A percentile compares a stretch with the other conserved stretches of the same genome.
These are phyloP conservation scores for Catostylus mosaicus DNA, from an alignment of 30 jellyfish, hydroid and myxozoan genomes.

Conservation along the genomic window DNA sequence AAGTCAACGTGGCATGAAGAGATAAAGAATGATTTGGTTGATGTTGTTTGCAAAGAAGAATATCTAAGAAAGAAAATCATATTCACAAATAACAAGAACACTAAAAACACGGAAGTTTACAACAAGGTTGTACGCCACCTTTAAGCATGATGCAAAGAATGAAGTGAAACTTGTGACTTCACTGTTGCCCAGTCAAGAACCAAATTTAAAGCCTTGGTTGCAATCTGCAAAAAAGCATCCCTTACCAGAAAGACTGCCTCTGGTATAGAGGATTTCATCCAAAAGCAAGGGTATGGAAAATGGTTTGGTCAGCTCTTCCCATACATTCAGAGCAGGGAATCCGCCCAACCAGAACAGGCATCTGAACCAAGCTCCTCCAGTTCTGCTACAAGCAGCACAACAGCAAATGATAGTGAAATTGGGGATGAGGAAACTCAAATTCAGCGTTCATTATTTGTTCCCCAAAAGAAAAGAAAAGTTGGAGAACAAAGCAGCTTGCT, in stretches of 20 bases:
- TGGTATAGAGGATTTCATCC: conserved; percentile 55
- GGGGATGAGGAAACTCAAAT: conserved; percentile 4
- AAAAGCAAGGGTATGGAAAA: conserved; percentile 49
- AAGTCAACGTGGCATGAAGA: conserved; percentile 67
- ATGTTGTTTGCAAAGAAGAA: conserved; percentile 54
- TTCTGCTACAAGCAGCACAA: conserved; percentile 30
- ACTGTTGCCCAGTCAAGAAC: conserved; percentile 55
- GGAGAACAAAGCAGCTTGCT: conserved; percentile 22
- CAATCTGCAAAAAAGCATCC: conserved; percentile 70
- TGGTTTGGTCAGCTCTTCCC: conserved; percentile 66
- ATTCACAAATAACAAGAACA: conserved; percentile 33
- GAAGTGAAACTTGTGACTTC: conserved; percentile 46
- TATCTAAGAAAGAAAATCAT: conserved; percentile 39
- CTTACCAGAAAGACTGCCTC: conserved; percentile 57
- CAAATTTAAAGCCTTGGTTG: conserved; percentile 54
- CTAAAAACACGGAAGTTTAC: conserved; percentile 44
- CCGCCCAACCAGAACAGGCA: conserved; percentile 57
- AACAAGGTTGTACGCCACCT: conserved; percentile 45
- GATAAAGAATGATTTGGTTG: conserved; percentile 48
- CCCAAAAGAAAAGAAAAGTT: conserved; percentile 30
- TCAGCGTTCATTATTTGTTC: conserved; percentile 34
- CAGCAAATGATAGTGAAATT: conserved; percentile 15
- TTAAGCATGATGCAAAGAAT: conserved; percentile 43
- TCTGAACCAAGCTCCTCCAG: conserved; percentile 40
- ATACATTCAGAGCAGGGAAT: conserved; percentile 52